Base-by-base conservation (phyloP, 2,797 vertebrate species). In the Acrossocheilus fasciatus region DNA sequence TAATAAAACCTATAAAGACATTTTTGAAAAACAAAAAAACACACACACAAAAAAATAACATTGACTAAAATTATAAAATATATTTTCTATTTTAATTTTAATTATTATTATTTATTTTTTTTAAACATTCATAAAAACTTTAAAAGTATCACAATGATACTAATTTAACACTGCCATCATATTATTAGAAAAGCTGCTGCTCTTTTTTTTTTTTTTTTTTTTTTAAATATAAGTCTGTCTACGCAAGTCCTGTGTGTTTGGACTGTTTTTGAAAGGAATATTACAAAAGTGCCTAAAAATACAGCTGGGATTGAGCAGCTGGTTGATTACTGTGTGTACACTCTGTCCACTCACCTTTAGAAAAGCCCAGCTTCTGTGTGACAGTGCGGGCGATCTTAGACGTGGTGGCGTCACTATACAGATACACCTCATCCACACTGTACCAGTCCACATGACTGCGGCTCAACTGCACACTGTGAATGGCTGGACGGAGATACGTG, bases 351-450 rank as follows among this genome's bases (percentile, higher is more conserved):
- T 96, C 92, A 99, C 98, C 98, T 98, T 99, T 99, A 87, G 98
- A 99, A 94, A 99, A 99, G 0, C 98, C 98, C 91, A 99, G 93
- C 91, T 99, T 99, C 89, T 98, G 98, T 0, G 97, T 98, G 84
- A 99, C 98, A 0, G 97, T 98, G 90, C 98, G 96, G 66, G 98
- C 98, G 84, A 99, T 99, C 95, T 99, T 99, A 86, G 98, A 99
- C 11, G 98, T 99, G 39, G 98, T 99, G 88, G 98, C 97, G 43
- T 99, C 98, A 18, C 98, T 99, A 94, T 99, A 99, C 86, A 99
- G 96, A 93, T 99, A 99, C 0, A 99, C 97, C 89, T 99, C 98
- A 15, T 99, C 97, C 93, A 98, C 95, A 14, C 97, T 97, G 93
- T 99, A 98, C 98, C 98, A 99, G 90, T 99, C 98, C 88, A 99